Evolutionary conservation across 2,113 vertebrate species (phyloP).

Genomic region (Isurus oxyrinchus): DNA sequence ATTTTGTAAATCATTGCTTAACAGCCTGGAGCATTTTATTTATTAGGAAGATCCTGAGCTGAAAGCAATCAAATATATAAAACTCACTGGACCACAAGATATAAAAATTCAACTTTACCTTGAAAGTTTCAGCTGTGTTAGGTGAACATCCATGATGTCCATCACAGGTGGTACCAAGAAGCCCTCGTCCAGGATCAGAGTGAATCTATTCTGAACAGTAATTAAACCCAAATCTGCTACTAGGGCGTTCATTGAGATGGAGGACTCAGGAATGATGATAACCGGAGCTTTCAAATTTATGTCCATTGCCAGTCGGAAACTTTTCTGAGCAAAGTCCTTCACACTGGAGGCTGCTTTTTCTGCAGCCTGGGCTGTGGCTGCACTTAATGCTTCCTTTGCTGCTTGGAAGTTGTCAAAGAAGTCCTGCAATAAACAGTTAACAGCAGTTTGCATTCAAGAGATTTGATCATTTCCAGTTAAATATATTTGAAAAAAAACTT

Average conservation of each 20-base stretch:
- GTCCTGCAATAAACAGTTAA: conserved; percentile 53
- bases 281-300: conserved; percentile 86
- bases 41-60: neutral
- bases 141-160: conserved; percentile 77
- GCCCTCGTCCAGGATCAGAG: conserved; percentile 57
- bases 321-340: conserved; percentile 81
- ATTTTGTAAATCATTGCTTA: neutral
- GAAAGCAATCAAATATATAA: neutral
- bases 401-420: conserved; percentile 87
- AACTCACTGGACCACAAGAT: neutral
- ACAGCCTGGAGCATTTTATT: neutral
- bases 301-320: conserved; percentile 75
- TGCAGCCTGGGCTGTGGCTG: conserved; percentile 72
- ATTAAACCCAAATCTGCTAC: conserved; percentile 88
- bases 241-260: conserved; percentile 68
- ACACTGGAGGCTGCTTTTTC: conserved; percentile 82
- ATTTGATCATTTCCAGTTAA: neutral
- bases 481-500: neutral
- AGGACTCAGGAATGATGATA: conserved; percentile 82
- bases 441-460: neutral
- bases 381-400: conserved; percentile 66
- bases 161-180: conserved; percentile 68
- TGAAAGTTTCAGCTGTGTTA: conserved; percentile 80
- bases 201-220: conserved; percentile 76
- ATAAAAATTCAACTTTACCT: conserved; percentile 58